Evolutionary conservation across 2,113 vertebrate species (phyloP), one percentile per base, ranked within the genome.

Genomic region (Erythrolamprus reginae): DNA sequence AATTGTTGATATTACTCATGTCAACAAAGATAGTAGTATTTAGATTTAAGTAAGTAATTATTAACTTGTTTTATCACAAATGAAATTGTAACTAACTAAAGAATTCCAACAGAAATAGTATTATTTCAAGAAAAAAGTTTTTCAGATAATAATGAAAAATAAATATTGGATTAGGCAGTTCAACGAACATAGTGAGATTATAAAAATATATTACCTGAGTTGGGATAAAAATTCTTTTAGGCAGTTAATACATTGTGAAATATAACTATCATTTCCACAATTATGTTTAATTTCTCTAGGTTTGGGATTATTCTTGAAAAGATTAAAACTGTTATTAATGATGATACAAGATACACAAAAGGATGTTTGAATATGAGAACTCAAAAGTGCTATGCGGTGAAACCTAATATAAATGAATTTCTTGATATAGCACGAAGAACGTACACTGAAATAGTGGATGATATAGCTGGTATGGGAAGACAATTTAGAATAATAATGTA

Each of bases 381-480:
- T 5, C 99, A 99, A 94, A 99, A 99, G 89, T 99, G 99, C 95
- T 99, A 99, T 1, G 99, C 99, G n/a, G 98, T 99, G 70, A 98
- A 97, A 5, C 98, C 98, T 3, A 98, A 99, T 92, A 97, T 99
- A 94, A 99, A 97, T 51, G 98, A 99, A 94, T 99, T 99, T 95
- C 98, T 99, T 8, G 99, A 99, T 91, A 98, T 99, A 94, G 98
- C 98, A 47, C 97, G 98, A 55, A 97, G 98, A 94, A 98, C 98
- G 21, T 99, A 99, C 93, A 99, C 98, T 26, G 99, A 99, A 94
- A 99, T 99, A 88, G 98, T 99, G 90, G 99, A 99, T 90, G 99
- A 99, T 96, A 98, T 99, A 95, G 98, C 98, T 97, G 98, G 99
- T 99, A 97, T 92, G 65, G 6, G 65, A 77, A 77, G n/a, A 38